Conservation (phyloP, 2,113 vertebrate genomes). For the Marmota monax region DNA sequence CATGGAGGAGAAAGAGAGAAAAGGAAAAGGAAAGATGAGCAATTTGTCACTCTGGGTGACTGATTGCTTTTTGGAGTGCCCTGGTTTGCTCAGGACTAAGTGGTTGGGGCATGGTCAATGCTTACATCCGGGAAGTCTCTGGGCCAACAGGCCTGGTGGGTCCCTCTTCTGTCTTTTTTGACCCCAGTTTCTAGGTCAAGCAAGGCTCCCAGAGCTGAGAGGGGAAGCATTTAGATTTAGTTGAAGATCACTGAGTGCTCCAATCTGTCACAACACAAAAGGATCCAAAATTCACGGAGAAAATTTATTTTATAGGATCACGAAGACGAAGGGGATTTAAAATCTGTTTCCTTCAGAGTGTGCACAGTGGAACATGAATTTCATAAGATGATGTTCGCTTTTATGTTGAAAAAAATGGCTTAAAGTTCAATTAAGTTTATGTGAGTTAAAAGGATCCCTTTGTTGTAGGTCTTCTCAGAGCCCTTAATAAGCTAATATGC, state of each 20-base stretch:
- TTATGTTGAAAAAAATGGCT: neutral
- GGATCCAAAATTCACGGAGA: neutral
- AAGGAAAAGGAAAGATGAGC: neutral
- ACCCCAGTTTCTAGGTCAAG: neutral
- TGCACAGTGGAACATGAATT: neutral
- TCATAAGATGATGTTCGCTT: neutral
- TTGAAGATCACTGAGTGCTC: neutral
- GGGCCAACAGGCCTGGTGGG: neutral
- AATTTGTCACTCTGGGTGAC: neutral
- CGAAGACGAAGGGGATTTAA: neutral
- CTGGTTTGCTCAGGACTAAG: neutral
- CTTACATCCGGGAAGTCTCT: neutral
- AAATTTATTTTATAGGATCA: neutral
- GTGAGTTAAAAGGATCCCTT: neutral
- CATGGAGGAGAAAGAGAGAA: neutral
- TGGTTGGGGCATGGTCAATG: neutral
- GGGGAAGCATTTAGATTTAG: neutral
- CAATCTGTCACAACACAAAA: neutral
- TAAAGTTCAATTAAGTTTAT: neutral
- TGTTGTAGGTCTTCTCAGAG: neutral
- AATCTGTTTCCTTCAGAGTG: neutral
- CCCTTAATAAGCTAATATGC: neutral
- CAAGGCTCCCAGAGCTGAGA: neutral
- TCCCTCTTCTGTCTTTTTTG: neutral
- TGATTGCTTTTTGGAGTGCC: neutral